Conservation (phyloP, 2,113 vertebrate species). For the Guaruba guarouba region DNA sequence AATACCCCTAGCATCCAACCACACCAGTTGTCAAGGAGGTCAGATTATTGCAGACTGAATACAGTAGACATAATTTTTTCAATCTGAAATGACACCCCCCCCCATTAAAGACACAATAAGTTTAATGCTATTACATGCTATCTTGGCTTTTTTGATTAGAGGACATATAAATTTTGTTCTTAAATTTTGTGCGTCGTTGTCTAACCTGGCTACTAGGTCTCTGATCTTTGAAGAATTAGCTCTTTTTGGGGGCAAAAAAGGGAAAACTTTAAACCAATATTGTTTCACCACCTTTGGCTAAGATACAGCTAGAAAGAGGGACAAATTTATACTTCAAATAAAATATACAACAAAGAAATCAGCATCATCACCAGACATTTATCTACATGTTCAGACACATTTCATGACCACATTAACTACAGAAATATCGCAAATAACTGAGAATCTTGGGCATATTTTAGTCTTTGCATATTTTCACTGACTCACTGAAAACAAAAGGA, state of each 20-base stretch:
- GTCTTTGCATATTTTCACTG: conserved; percentile 51
- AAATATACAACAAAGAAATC: conserved; percentile 3
- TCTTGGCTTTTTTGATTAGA: background rate
- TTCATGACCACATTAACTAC: conserved; percentile 60
- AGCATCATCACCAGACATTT: background rate
- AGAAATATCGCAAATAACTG: conserved; percentile 34
- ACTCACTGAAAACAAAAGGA: conserved; percentile 75
- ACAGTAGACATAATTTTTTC: background rate
- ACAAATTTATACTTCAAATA: background rate
- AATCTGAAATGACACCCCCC: background rate
- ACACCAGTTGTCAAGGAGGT: background rate
- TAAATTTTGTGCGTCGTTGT: background rate
- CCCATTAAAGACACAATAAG: background rate
- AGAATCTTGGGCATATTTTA: conserved; percentile 55
- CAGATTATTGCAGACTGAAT: background rate
- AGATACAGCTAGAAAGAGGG: background rate
- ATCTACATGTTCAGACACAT: conserved; percentile 50
- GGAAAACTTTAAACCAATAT: background rate
- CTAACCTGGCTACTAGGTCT: background rate
- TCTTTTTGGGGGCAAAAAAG: background rate
- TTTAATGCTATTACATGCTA: background rate
- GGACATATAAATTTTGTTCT: background rate
- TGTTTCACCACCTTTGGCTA: background rate
- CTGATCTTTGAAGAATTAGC: background rate
- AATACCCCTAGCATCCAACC: background rate